Percentiles rank a stretch among this genome's conserved stretches.
These are phyloP conservation scores for Pollenia labialis DNA, from an alignment of 2,888 invertebrate genomes.

Conservation along the genomic window DNA sequence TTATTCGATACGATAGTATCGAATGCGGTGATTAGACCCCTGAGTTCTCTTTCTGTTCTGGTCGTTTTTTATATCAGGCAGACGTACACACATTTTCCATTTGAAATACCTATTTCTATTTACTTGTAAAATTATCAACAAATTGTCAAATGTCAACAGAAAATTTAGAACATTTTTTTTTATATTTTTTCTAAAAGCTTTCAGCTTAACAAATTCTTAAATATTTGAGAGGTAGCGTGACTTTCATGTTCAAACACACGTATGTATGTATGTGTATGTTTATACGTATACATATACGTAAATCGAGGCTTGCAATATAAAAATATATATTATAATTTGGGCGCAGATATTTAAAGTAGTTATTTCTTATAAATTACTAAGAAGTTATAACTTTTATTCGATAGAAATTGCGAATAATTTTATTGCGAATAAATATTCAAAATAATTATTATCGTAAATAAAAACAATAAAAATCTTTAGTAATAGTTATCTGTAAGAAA, in stretches of 20 bases:
- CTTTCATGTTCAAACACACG: background rate
- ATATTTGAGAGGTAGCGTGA: background rate
- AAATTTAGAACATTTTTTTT: slow-evolving; percentile 15
- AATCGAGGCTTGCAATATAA: background rate
- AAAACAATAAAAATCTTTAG: too few species aligned
- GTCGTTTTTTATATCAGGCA: background rate
- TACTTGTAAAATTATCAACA: slow-evolving; percentile 53
- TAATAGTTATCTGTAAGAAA: too few species aligned
- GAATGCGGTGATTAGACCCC: too few species aligned
- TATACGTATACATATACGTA: background rate
- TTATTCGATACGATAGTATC: too few species aligned
- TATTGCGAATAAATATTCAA: too few species aligned
- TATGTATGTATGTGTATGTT: background rate
- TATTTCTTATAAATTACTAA: background rate
- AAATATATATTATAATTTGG: background rate
- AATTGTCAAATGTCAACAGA: slow-evolving; percentile 57
- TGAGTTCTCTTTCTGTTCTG: too few species aligned
- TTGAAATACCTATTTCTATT: slow-evolving; percentile 28
- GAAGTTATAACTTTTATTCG: too few species aligned
- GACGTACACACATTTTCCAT: slow-evolving; percentile 27
- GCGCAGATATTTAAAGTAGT: background rate
- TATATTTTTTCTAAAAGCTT: too few species aligned
- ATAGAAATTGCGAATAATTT: too few species aligned
- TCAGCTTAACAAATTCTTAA: slow-evolving; percentile 18
- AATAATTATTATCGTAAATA: too few species aligned